These are phyloP conservation scores for Spea multiplicata DNA, from an alignment of 2,113 vertebrate species.

Conservation along the genomic window DNA sequence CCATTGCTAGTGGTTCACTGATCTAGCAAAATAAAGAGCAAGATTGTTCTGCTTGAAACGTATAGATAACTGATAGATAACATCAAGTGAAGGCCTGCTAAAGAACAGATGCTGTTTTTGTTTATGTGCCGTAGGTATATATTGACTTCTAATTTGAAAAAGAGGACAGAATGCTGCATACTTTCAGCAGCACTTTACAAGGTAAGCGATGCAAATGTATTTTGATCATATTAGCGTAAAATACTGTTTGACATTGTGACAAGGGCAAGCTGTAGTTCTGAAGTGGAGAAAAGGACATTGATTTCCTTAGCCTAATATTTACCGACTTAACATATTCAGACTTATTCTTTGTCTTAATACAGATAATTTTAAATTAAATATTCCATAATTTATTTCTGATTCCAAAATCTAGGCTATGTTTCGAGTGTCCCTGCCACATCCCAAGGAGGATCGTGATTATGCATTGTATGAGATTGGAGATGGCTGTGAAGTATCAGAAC, in stretches of 20 bases:
- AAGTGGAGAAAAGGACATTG: neutral
- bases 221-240: conserved; percentile 5
- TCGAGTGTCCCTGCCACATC: conserved; percentile 77
- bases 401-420: conserved; percentile 75
- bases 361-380: neutral
- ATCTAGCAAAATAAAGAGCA: too few species aligned
- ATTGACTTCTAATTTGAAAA: conserved; percentile 65
- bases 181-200: conserved; percentile 89
- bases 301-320: neutral
- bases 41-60: too few species aligned
- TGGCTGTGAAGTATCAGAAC: conserved; percentile 55
- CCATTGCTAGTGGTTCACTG: too few species aligned
- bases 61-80: too few species aligned
- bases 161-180: conserved; percentile 76
- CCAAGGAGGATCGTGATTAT: conserved; percentile 74
- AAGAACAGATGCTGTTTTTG: too few species aligned
- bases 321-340: neutral
- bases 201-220: conserved; percentile 65
- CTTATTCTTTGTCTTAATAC: conserved; percentile 6
- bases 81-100: too few species aligned
- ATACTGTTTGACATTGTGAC: conserved; percentile 5
- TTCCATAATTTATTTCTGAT: conserved; percentile 13
- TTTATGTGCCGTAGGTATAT: conserved; percentile 66
- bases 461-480: conserved; percentile 66
- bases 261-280: neutral